A percentile compares a stretch with the other conserved stretches of the same genome.
Conservation (phyloP, 35 echinoderm and acorn worm genomes). For the Chiridota heheva region DNA sequence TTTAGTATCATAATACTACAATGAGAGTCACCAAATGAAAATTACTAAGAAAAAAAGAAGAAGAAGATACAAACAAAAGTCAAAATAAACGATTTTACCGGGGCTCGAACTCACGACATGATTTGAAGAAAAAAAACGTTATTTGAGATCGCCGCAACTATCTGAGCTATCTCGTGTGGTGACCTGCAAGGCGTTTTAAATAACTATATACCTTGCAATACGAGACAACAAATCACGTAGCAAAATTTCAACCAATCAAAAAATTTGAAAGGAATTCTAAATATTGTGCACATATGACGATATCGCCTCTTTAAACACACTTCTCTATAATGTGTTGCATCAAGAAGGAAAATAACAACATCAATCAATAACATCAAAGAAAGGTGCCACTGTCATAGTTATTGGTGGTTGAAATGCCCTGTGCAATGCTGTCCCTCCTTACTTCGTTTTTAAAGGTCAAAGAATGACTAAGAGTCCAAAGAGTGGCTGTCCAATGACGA, state of each 20-base stretch:
- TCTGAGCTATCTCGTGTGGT: too few relatives aligned
- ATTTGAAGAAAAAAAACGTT: too few relatives aligned
- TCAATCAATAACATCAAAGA: constrained; percentile 23
- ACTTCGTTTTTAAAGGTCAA: constrained; percentile 50
- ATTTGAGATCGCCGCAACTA: too few relatives aligned
- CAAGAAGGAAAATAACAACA: not conserved
- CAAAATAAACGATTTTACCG: too few relatives aligned
- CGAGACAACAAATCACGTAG: not conserved
- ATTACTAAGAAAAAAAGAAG: too few relatives aligned
- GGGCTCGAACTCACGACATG: too few relatives aligned
- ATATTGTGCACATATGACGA: constrained; percentile 4
- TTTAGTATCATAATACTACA: too few relatives aligned
- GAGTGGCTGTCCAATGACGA: not conserved
- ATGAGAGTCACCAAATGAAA: too few relatives aligned
- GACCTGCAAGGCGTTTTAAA: too few relatives aligned
- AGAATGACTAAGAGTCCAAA: not conserved
- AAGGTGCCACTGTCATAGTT: constrained; percentile 5
- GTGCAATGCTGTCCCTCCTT: constrained; percentile 11
- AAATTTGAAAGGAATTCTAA: not conserved
- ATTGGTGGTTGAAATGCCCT: constrained; percentile 25
- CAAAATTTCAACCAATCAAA: not conserved
- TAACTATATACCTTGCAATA: not conserved
- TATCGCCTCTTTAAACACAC: constrained; percentile 6
- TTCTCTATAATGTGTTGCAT: not conserved
- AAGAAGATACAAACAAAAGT: too few relatives aligned